A percentile compares a stretch with the other conserved stretches of the same genome.
These are phyloP conservation scores for Uropetala carovei DNA, from an alignment of 2,888 invertebrate species.

Conservation along the genomic window DNA sequence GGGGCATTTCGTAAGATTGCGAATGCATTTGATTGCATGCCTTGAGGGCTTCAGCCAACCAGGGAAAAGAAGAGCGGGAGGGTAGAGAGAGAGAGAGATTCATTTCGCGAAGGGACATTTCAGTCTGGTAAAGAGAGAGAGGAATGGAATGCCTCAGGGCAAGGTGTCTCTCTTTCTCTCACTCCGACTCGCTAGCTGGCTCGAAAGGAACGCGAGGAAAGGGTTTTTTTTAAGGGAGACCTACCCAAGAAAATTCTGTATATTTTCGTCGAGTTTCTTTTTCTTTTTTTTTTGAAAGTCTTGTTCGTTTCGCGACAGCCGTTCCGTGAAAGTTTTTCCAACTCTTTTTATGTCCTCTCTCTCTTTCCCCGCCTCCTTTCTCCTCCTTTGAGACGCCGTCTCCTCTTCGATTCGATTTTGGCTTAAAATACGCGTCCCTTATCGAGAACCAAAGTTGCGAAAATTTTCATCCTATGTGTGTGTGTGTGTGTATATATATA, in stretches of 20 bases:
- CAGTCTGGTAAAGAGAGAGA: slow-evolving; percentile 10
- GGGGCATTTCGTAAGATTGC: slow-evolving; percentile 61
- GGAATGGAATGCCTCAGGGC: slow-evolving; percentile 40
- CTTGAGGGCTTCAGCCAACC: slow-evolving; percentile 37
- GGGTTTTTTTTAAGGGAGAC: slow-evolving; percentile 31
- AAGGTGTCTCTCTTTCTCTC: neutral
- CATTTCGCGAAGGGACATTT: slow-evolving; percentile 48
- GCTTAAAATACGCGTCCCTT: neutral
- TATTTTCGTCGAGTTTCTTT: neutral
- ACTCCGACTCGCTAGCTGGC: neutral
- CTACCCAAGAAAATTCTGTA: slow-evolving; percentile 36
- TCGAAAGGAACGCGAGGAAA: neutral
- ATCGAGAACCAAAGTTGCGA: neutral
- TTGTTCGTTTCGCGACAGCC: slow-evolving; percentile 23
- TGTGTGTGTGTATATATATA: too few species aligned
- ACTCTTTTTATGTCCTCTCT: neutral
- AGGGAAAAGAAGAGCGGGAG: neutral
- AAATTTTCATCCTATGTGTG: neutral
- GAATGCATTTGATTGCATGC: slow-evolving; percentile 63
- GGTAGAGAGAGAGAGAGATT: slow-evolving; percentile 14
- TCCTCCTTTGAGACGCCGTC: neutral
- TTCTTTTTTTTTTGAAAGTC: neutral
- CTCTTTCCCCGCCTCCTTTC: neutral
- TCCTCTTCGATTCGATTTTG: neutral
- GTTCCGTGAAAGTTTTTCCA: slow-evolving; percentile 39